These are phyloP conservation scores for Heterocephalus glaber DNA, from an alignment of 2,113 vertebrate species.

Conservation along the genomic window DNA sequence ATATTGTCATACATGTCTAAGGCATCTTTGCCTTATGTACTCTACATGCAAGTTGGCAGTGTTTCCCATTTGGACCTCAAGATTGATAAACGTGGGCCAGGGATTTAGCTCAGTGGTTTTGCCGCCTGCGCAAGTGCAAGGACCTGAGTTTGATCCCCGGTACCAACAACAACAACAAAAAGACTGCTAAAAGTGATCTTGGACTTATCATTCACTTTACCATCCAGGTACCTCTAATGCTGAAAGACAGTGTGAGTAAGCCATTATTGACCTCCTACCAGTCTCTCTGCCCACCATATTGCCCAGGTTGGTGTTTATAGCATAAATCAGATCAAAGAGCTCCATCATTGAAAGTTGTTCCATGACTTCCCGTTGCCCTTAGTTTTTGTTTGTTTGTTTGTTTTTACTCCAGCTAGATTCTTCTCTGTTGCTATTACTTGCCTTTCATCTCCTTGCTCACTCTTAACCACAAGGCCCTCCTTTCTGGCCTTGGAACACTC, in stretches of 20 bases:
- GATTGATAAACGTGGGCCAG: too few relatives aligned
- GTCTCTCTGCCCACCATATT: background rate
- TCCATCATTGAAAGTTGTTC: background rate
- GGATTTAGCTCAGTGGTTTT: too few relatives aligned
- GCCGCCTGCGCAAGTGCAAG: too few relatives aligned
- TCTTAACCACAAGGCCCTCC: background rate
- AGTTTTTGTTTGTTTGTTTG: too few relatives aligned
- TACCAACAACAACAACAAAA: too few relatives aligned
- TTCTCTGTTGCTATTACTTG: background rate
- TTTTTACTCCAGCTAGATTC: background rate
- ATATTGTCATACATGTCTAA: too few relatives aligned
- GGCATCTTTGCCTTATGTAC: background rate
- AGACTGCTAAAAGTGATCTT: too few relatives aligned
- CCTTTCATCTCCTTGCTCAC: background rate
- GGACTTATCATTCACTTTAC: background rate
- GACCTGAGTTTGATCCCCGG: too few relatives aligned
- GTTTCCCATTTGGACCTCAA: too few relatives aligned
- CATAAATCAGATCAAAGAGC: background rate
- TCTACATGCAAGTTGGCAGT: background rate
- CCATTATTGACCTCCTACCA: accelerated
- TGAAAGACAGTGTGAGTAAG: accelerated
- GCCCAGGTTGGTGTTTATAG: background rate
- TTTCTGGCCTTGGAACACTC: background rate
- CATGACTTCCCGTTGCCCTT: background rate
- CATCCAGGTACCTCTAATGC: background rate